These are phyloP conservation scores for Suricata suricatta DNA, from an alignment of 2,113 vertebrate genomes.

Conservation along the genomic window DNA sequence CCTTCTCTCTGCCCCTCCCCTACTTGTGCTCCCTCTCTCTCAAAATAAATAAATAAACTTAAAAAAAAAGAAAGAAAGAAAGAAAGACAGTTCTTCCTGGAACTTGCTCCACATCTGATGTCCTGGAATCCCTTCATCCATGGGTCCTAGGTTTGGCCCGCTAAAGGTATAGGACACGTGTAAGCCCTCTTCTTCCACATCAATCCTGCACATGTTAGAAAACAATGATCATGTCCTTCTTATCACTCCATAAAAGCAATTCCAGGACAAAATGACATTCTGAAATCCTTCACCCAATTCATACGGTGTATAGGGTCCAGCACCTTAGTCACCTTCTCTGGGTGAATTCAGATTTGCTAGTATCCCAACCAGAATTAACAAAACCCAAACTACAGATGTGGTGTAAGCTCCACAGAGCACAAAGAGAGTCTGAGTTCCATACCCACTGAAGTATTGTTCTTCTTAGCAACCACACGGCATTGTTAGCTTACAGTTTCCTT, in stretches of 20 bases:
- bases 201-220: neutral
- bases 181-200: neutral
- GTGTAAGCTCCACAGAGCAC: neutral
- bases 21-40: too few species aligned
- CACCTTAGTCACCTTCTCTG: neutral
- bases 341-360: neutral
- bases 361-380: neutral
- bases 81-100: neutral
- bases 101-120: neutral
- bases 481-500: neutral
- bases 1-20: too few species aligned
- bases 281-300: neutral
- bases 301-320: neutral
- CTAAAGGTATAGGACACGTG: neutral
- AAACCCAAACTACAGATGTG: neutral
- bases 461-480: neutral
- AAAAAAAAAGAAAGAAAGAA: too few species aligned
- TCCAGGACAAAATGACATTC: neutral
- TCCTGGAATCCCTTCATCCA: neutral
- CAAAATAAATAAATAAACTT: too few species aligned
- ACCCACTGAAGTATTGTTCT: neutral
- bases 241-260: neutral
- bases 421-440: neutral
- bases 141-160: neutral
- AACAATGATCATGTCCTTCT: neutral